Evolutionary conservation across 2,113 vertebrate genomes (phyloP).

Genomic region (Dicaeum eximium): DNA sequence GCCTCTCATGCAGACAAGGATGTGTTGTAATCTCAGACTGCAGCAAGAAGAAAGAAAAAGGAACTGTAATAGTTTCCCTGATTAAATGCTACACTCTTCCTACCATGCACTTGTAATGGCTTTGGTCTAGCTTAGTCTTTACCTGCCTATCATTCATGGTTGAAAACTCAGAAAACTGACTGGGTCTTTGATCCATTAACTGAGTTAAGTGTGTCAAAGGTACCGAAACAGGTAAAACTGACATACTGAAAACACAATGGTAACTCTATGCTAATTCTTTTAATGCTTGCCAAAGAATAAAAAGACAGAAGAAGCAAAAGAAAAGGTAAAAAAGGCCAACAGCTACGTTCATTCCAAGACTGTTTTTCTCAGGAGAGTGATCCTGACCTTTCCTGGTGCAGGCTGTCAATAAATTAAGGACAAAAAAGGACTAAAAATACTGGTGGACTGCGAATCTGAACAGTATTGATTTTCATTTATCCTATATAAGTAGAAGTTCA

Average conservation of each 20-base stretch:
- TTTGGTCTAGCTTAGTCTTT: neutral
- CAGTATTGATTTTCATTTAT: neutral
- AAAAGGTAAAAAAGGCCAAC: neutral
- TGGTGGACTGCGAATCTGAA: neutral
- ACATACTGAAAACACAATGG: neutral
- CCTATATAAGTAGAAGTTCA: neutral
- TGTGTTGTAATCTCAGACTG: neutral
- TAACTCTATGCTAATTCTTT: neutral
- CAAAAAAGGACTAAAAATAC: neutral
- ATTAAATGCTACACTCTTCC: neutral
- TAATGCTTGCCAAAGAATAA: neutral
- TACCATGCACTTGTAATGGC: neutral
- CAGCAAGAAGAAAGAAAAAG: neutral
- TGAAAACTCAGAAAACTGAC: neutral
- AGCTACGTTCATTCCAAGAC: neutral
- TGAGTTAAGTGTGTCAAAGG: neutral
- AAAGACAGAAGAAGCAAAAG: neutral
- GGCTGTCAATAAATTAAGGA: neutral
- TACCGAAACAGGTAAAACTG: neutral
- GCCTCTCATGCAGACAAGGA: neutral
- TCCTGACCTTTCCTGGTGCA: neutral
- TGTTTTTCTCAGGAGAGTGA: neutral
- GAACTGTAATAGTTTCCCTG: neutral
- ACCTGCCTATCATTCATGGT: neutral
- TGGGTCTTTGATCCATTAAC: neutral